Conservation (phyloP, 2,888 invertebrate species). For the Eledone cirrhosa region DNA sequence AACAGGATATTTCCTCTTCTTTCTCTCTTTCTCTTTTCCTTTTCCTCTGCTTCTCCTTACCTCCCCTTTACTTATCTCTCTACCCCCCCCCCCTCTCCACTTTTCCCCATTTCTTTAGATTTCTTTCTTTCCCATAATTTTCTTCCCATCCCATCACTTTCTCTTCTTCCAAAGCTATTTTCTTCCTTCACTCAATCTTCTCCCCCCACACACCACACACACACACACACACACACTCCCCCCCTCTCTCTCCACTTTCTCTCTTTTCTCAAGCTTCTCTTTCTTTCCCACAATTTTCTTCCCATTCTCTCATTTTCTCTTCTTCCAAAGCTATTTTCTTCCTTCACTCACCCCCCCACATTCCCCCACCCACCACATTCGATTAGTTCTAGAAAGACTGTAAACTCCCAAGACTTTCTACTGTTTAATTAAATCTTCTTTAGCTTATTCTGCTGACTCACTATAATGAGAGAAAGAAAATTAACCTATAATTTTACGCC, state of each 20-base stretch:
- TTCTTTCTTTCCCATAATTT: not conserved
- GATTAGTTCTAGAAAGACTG: no score
- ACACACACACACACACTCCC: not conserved
- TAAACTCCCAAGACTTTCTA: no score
- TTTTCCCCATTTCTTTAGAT: not conserved
- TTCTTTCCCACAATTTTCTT: not conserved
- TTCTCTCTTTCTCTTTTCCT: no score
- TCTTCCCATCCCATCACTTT: not conserved
- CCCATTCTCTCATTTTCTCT: not conserved
- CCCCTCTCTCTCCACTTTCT: not conserved
- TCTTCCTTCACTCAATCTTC: not conserved
- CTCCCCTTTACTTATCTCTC: not conserved
- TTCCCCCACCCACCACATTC: no score
- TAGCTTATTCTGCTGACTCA: no score
- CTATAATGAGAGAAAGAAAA: no score
- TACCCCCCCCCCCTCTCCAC: not conserved
- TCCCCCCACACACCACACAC: not conserved
- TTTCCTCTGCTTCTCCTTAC: not conserved
- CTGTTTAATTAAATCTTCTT: no score
- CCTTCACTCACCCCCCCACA: no score
- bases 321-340: not conserved
- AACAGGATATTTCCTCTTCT: no score
- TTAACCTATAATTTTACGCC: no score
- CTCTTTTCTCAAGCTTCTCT: not conserved
- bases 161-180: not conserved